Conservation (phyloP, 2,797 vertebrate species). For the Lithobates sylvaticus region DNA sequence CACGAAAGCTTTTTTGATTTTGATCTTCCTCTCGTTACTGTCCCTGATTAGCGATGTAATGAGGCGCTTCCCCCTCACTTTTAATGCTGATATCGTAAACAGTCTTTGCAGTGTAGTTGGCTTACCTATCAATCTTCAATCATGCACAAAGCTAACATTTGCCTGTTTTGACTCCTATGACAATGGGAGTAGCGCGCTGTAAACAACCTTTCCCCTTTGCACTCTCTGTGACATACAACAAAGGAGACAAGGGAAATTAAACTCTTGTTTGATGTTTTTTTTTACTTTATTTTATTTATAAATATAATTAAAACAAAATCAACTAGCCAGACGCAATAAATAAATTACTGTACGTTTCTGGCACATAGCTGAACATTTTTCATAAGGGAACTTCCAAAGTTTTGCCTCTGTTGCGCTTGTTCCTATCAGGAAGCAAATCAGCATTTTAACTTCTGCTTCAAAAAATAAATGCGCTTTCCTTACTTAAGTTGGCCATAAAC, state of each 20-base stretch:
- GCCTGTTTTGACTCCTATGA: slow-evolving; percentile 32
- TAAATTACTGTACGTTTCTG: not conserved
- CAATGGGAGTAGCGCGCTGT: slow-evolving; percentile 21
- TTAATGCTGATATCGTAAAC: slow-evolving; percentile 39
- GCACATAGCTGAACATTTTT: not conserved
- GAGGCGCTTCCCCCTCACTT: slow-evolving; percentile 37
- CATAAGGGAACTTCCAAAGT: not conserved
- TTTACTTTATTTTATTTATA: slow-evolving; percentile 35
- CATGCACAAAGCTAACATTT: slow-evolving; percentile 27
- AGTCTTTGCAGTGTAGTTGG: slow-evolving; percentile 42
- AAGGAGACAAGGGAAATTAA: slow-evolving; percentile 29
- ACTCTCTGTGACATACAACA: slow-evolving; percentile 30
- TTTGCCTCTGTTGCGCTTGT: too few species aligned
- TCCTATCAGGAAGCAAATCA: too few species aligned
- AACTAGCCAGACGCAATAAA: slow-evolving; percentile 19
- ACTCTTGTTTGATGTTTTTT: slow-evolving; percentile 14
- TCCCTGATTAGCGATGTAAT: slow-evolving; percentile 32
- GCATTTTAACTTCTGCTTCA: too few species aligned
- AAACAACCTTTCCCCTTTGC: slow-evolving; percentile 28
- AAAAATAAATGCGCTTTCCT: too few species aligned
- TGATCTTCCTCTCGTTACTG: slow-evolving; percentile 26
- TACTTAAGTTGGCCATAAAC: too few species aligned
- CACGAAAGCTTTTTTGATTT: slow-evolving; percentile 20
- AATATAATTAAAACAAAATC: slow-evolving; percentile 40
- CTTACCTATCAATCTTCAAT: slow-evolving; percentile 22